phyloP scores from a whole-genome alignment of 2,797 vertebrate species.

The Rhincodon typus region DNA sequence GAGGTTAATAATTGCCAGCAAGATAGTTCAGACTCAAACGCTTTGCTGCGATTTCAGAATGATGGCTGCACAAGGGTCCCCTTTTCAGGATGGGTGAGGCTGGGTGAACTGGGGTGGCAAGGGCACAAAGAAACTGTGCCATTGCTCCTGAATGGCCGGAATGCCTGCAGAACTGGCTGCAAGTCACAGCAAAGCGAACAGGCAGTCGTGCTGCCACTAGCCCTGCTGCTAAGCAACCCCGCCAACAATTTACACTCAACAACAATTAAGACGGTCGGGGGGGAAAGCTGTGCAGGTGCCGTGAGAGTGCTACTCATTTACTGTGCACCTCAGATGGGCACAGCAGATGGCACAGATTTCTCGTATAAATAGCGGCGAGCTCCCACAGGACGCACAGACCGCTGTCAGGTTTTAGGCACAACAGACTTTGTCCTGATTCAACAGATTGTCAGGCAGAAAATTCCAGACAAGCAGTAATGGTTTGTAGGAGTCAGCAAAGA shows the following conservation, averaged over 20 bases:
- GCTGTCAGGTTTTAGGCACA: slow-evolving; percentile 3
- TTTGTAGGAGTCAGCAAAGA: background rate
- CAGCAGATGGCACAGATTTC: background rate
- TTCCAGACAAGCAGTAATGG: background rate
- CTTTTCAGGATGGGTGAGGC: background rate
- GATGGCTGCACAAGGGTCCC: background rate
- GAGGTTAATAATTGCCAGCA: background rate
- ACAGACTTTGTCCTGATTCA: background rate
- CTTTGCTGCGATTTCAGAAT: background rate
- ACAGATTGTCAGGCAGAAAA: background rate
- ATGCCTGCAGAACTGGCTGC: background rate
- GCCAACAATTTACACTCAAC: background rate
- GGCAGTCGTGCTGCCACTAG: background rate
- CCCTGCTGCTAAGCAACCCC: background rate
- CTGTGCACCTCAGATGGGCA: background rate
- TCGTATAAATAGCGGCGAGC: background rate
- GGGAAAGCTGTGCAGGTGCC: background rate
- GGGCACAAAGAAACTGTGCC: background rate
- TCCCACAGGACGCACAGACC: background rate
- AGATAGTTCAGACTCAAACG: background rate
- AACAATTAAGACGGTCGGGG: background rate
- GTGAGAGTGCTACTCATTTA: background rate
- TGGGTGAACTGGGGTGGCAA: background rate
- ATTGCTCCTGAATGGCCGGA: background rate
- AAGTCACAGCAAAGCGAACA: background rate